Conservation (phyloP, 2,797 vertebrate genomes). For the Semaprochilodus insignis region DNA sequence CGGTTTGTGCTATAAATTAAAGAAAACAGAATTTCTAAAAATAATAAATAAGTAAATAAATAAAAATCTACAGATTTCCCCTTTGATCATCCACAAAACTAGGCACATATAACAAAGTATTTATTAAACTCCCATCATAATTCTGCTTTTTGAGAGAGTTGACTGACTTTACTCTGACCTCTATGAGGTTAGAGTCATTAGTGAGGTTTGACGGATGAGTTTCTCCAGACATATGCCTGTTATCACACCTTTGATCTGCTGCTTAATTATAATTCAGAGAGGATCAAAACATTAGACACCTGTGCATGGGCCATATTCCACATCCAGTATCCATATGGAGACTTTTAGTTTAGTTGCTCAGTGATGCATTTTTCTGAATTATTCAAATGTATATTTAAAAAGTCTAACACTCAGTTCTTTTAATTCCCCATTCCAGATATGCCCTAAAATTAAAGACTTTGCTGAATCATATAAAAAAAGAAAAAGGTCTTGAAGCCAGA, state of each 20-base stretch:
- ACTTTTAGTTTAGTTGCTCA: background rate
- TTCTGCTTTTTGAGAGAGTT: constrained; percentile 34
- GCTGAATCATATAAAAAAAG: background rate
- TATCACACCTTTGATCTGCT: constrained; percentile 66
- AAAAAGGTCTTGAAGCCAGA: too few relatives aligned
- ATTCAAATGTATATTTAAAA: background rate
- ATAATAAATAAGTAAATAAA: too few relatives aligned
- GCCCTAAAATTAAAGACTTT: background rate
- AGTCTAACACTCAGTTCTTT: too few relatives aligned
- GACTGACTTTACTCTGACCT: constrained; percentile 26
- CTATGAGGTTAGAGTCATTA: constrained; percentile 56
- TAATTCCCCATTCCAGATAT: too few relatives aligned
- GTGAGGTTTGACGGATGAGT: constrained; percentile 62
- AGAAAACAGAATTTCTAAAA: background rate
- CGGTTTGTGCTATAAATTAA: background rate
- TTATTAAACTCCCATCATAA: background rate
- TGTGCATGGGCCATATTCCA: background rate
- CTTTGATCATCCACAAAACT: background rate
- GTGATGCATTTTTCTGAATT: background rate
- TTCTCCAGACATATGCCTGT: constrained; percentile 67
- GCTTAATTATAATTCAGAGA: constrained; percentile 66
- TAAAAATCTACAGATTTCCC: background rate
- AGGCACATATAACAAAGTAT: background rate
- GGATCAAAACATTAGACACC: constrained; percentile 40
- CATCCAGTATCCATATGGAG: constrained; percentile 31